These are phyloP conservation scores for Habropoda laboriosa DNA, from an alignment of 1,140 invertebrate genomes.

Conservation along the genomic window DNA sequence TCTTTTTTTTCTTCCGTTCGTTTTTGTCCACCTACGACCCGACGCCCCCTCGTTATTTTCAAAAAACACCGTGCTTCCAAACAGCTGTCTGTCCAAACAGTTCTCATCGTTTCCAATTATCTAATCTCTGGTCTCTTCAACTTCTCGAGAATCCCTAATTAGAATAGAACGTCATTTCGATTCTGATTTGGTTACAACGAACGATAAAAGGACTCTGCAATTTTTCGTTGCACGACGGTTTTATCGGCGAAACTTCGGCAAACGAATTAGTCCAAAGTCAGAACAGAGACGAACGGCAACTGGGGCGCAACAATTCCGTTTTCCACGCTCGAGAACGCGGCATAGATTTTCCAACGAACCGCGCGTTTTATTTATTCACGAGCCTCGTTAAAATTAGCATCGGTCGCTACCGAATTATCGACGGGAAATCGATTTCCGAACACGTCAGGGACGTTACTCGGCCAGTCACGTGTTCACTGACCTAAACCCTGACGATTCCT, in stretches of 20 bases:
- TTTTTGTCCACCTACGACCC: too few species aligned
- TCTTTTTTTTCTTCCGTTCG: constrained; percentile 21
- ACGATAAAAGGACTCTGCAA: background rate
- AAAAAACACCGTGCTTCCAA: background rate
- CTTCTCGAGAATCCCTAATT: background rate
- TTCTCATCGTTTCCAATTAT: background rate
- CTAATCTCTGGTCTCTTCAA: background rate
- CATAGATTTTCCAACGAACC: constrained; percentile 30
- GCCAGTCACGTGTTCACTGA: constrained; percentile 7
- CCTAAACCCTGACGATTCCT: constrained; percentile 40
- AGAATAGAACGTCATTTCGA: too few species aligned
- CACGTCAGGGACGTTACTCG: constrained; percentile 12
- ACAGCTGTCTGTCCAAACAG: too few species aligned
- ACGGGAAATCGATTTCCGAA: constrained; percentile 48
- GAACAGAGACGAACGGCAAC: background rate
- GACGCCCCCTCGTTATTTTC: constrained; percentile 18
- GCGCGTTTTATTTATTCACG: constrained; percentile 38
- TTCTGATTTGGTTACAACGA: too few species aligned
- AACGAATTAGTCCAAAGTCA: constrained; percentile 1
- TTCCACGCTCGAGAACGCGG: constrained; percentile 32
- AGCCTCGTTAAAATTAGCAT: constrained; percentile 26
- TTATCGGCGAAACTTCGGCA: background rate
- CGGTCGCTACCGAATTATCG: constrained; percentile 26
- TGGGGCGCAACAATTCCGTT: constrained; percentile 42
- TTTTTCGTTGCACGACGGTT: background rate